Evolutionary conservation across 2,113 vertebrate species (phyloP).

Genomic region (Varanus komodoensis): DNA sequence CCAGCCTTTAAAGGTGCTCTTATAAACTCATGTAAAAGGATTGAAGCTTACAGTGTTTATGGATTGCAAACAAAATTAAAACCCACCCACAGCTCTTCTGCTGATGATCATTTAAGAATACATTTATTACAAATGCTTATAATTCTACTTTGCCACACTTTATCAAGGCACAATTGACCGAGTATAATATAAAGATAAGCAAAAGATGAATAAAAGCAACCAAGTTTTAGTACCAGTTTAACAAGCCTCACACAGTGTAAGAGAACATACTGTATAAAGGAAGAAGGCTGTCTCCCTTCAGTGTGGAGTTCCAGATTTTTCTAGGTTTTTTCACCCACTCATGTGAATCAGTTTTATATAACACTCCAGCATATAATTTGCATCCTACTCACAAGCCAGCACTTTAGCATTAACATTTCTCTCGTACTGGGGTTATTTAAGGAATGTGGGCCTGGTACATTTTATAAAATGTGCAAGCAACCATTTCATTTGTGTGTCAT

Average conservation of each 20-base stretch:
- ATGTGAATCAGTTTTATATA: slow-evolving; percentile 85
- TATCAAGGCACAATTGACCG: not conserved
- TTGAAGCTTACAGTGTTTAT: not conserved
- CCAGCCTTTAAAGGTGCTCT: not conserved
- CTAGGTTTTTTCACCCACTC: slow-evolving; percentile 80
- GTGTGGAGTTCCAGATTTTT: slow-evolving; percentile 80
- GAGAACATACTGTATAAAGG: slow-evolving; percentile 75
- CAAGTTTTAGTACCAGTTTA: slow-evolving; percentile 70
- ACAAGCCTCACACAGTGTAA: slow-evolving; percentile 55
- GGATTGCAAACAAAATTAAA: not conserved
- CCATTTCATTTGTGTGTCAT: slow-evolving; percentile 74
- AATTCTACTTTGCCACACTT: not conserved
- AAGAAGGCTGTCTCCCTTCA: slow-evolving; percentile 65
- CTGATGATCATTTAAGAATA: not conserved
- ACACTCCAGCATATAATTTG: slow-evolving; percentile 80
- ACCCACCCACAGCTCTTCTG: not conserved
- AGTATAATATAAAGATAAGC: slow-evolving; percentile 63
- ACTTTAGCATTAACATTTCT: slow-evolving; percentile 78
- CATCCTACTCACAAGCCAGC: slow-evolving; percentile 81
- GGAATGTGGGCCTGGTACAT: slow-evolving; percentile 72
- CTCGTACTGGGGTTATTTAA: slow-evolving; percentile 78
- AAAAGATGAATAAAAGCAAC: slow-evolving; percentile 63
- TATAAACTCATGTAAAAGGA: not conserved
- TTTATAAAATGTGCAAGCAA: slow-evolving; percentile 76
- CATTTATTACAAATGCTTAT: slow-evolving; percentile 16